Evolutionary conservation across 2,113 vertebrate species (phyloP).

Genomic region (Urocolius indicus): DNA sequence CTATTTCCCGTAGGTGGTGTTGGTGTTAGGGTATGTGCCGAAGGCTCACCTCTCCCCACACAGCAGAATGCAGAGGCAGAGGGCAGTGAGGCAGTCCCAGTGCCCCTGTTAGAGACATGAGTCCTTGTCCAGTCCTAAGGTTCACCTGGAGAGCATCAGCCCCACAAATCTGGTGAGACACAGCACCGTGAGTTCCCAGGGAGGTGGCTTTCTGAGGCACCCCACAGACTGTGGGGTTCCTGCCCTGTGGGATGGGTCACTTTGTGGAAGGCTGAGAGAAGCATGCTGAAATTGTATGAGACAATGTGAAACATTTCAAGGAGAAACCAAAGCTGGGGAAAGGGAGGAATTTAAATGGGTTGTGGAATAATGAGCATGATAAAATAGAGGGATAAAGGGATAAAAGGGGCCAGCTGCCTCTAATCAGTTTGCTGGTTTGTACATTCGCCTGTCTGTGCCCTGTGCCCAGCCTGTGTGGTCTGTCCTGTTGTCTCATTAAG

Average conservation of each 20-base stretch:
- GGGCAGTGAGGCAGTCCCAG: background rate
- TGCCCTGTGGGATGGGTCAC: background rate
- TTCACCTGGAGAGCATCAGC: background rate
- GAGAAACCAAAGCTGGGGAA: background rate
- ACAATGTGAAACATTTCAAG: background rate
- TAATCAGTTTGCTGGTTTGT: background rate
- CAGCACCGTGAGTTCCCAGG: fast-evolving
- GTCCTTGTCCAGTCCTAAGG: fast-evolving
- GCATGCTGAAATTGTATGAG: background rate
- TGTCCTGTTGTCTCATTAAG: background rate
- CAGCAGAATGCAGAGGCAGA: fast-evolving
- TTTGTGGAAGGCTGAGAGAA: background rate
- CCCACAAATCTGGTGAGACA: fast-evolving
- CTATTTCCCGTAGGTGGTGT: background rate
- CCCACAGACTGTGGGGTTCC: background rate
- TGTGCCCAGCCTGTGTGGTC: background rate
- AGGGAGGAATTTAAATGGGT: background rate
- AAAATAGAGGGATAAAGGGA: background rate
- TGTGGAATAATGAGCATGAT: background rate
- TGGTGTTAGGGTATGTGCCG: background rate
- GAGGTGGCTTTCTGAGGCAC: background rate
- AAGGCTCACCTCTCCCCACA: background rate
- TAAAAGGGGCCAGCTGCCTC: background rate
- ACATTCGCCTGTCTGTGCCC: background rate
- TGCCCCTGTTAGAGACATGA: fast-evolving